Evolutionary conservation across 2,888 invertebrate species (phyloP).

Genomic region (Meloe dianella): DNA sequence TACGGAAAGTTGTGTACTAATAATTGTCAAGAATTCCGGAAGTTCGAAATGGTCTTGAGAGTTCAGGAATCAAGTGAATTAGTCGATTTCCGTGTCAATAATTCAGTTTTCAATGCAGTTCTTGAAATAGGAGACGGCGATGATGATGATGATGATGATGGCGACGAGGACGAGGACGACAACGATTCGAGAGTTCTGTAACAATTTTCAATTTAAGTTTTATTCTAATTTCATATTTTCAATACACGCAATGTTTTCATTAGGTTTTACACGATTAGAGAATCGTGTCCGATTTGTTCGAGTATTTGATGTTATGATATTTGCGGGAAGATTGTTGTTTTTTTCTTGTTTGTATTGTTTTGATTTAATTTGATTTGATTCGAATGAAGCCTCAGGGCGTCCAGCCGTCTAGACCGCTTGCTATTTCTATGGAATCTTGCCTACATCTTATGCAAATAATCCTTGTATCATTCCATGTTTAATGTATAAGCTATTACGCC

Average conservation of each 20-base stretch:
- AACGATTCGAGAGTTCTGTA: background rate
- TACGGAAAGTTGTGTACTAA: background rate
- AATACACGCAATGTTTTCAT: slow-evolving; percentile 9
- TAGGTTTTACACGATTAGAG: background rate
- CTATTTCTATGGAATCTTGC: slow-evolving; percentile 40
- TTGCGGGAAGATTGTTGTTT: background rate
- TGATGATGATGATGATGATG: too few relatives aligned
- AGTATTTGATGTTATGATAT: background rate
- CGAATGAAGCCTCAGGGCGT: slow-evolving; percentile 2
- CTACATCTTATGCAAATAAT: slow-evolving; percentile 56
- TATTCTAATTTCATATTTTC: slow-evolving; percentile 9
- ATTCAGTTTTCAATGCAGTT: slow-evolving; percentile 3
- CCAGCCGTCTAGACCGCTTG: slow-evolving; percentile 28
- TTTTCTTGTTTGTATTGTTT: background rate
- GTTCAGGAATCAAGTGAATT: slow-evolving; percentile 11
- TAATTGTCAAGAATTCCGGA: background rate
- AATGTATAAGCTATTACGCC: slow-evolving; percentile 59
- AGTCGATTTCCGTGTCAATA: slow-evolving; percentile 11
- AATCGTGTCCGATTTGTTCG: background rate
- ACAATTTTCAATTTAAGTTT: slow-evolving; percentile 11
- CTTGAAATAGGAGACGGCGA: background rate
- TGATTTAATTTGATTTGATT: background rate
- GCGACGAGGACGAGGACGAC: too few relatives aligned
- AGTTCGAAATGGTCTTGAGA: background rate
- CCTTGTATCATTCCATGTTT: slow-evolving; percentile 57